These are phyloP conservation scores for Lonchura striata DNA, from an alignment of 2,113 vertebrate species.

Conservation along the genomic window DNA sequence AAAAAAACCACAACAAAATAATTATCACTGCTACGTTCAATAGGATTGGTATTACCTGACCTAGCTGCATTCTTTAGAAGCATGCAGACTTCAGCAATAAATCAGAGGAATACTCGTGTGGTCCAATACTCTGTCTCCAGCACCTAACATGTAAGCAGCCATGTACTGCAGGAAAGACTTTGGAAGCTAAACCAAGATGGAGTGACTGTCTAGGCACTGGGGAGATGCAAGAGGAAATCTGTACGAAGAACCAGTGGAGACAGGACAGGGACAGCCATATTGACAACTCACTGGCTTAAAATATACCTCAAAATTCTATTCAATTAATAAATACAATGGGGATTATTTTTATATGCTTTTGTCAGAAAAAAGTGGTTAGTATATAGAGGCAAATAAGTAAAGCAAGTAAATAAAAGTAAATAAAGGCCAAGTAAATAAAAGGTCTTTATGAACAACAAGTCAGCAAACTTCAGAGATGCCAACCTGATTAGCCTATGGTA, in stretches of 20 bases:
- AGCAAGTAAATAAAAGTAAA: background rate
- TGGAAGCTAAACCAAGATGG: background rate
- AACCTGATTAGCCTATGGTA: background rate
- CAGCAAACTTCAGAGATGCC: background rate
- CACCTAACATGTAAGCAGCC: background rate
- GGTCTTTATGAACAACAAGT: background rate
- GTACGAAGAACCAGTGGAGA: background rate
- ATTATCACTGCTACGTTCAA: background rate
- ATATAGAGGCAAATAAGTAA: background rate
- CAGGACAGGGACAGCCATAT: background rate
- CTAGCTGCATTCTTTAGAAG: background rate
- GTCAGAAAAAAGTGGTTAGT: background rate
- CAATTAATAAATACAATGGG: background rate
- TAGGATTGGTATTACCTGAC: background rate
- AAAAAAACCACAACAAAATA: background rate
- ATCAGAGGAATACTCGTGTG: background rate
- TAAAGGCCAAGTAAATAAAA: background rate
- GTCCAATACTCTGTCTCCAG: background rate
- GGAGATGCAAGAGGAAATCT: background rate
- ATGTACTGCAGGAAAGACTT: background rate
- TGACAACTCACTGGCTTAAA: background rate
- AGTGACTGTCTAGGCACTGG: background rate
- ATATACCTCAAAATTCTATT: background rate
- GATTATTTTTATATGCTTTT: background rate
- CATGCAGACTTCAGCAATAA: background rate